Percentiles rank a stretch among this genome's conserved stretches.
Evolutionary conservation across 2,797 vertebrate species (phyloP).

Genomic region (Eptatretus atami): DNA sequence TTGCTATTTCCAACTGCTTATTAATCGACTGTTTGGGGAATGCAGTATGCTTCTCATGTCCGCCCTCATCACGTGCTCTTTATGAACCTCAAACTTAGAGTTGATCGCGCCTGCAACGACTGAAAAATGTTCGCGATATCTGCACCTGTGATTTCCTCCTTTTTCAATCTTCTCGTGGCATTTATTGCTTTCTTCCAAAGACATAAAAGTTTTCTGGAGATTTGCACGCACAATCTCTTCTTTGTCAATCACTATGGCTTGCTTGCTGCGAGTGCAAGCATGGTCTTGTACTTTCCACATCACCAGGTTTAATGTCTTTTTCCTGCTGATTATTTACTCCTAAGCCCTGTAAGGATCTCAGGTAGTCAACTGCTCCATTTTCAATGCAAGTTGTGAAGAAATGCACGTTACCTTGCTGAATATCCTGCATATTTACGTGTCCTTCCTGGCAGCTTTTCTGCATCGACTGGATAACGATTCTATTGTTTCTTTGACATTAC

Average conservation of each 20-base stretch:
- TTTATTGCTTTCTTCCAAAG: conserved; percentile 27
- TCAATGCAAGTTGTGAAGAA: conserved; percentile 78
- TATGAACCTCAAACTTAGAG: conserved; percentile 23
- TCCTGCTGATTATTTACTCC: conserved; percentile 11
- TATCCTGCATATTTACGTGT: conserved; percentile 31
- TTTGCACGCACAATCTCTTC: conserved; percentile 41
- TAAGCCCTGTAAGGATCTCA: conserved; percentile 29
- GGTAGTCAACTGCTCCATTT: conserved; percentile 43
- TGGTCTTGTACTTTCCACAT: conserved; percentile 25
- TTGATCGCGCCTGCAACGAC: conserved; percentile 28
- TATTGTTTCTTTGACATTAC: conserved; percentile 36
- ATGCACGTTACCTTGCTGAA: conserved; percentile 46
- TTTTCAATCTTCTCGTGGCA: conserved; percentile 25
- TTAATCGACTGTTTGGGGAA: conserved; percentile 15
- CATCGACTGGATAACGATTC: conserved; percentile 22
- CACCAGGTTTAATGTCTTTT: conserved; percentile 43
- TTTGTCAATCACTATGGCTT: conserved; percentile 27
- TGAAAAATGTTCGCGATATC: conserved; percentile 28
- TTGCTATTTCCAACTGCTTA: conserved; percentile 16
- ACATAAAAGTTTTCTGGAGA: conserved; percentile 27
- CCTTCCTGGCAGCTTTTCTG: conserved; percentile 16
- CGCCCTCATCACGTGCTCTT: conserved; percentile 22
- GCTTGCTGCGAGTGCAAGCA: conserved; percentile 10
- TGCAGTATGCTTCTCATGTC: conserved; percentile 20
- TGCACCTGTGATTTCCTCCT: conserved; percentile 39